Evolutionary conservation across 2,113 vertebrate species (phyloP).

Genomic region (Peromyscus polionotus): DNA sequence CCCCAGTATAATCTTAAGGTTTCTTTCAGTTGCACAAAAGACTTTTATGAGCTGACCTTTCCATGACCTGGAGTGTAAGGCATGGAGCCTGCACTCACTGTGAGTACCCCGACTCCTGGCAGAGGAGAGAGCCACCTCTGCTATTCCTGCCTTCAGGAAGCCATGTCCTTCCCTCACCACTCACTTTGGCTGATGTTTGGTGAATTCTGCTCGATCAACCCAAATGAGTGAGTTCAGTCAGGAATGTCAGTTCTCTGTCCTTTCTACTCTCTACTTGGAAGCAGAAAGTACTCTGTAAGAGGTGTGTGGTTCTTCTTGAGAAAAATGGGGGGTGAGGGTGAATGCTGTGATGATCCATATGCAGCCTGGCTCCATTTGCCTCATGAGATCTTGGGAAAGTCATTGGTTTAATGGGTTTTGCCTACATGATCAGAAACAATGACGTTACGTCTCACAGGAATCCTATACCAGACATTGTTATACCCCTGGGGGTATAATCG

Average conservation of each 20-base stretch:
- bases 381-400: conserved; percentile 26
- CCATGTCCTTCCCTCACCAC: neutral
- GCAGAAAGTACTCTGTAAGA: neutral
- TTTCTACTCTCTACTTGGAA: neutral
- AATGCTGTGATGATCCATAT: neutral
- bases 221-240: conserved; percentile 18
- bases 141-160: neutral
- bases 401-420: conserved; percentile 26
- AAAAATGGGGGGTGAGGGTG: neutral
- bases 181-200: neutral
- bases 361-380: neutral
- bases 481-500: neutral
- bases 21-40: conserved; percentile 33
- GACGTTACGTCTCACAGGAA: neutral
- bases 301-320: neutral
- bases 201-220: neutral
- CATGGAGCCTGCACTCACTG: neutral
- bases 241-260: neutral
- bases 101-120: neutral
- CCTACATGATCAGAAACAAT: conserved; percentile 43
- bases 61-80: conserved; percentile 25
- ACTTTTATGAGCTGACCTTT: conserved; percentile 46
- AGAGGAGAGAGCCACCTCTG: neutral
- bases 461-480: neutral
- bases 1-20: conserved; percentile 54